A percentile compares a stretch with the other conserved stretches of the same genome.
phyloP scores from a whole-genome alignment of 2,113 vertebrate species.

The Pheucticus melanocephalus region DNA sequence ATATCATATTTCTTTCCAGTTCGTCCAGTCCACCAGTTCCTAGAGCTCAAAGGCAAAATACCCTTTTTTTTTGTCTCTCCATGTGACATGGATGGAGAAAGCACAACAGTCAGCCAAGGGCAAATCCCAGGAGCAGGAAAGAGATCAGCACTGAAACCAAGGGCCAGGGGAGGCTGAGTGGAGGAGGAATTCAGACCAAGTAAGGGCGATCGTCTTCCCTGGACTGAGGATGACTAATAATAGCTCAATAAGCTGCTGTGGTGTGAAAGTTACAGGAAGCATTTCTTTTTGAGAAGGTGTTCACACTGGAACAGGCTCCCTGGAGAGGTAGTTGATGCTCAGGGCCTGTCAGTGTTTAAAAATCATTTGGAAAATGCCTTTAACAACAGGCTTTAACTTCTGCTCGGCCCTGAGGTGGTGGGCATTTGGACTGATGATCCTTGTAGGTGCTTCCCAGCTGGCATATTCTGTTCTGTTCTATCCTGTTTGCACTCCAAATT shows the following conservation, averaged over 20 bases:
- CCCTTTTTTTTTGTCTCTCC: not conserved
- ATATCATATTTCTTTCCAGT: not conserved
- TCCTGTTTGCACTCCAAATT: not conserved
- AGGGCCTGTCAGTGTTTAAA: not conserved
- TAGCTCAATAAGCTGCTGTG: not conserved
- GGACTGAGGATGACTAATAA: rapidly evolving
- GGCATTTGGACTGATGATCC: not conserved
- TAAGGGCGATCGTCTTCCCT: not conserved
- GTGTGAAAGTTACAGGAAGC: not conserved
- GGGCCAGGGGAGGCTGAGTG: not conserved
- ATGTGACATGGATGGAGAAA: not conserved
- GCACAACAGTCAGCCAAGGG: not conserved
- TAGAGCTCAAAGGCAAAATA: not conserved
- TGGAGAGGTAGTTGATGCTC: no score
- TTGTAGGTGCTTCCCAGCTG: no score
- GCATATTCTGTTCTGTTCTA: not conserved
- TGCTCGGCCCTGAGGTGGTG: not conserved
- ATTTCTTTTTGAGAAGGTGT: not conserved
- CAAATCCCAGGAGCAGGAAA: not conserved
- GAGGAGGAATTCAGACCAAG: not conserved
- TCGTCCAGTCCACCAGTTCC: not conserved
- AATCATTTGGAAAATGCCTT: not conserved
- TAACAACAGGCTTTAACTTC: not conserved
- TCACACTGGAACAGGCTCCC: not conserved
- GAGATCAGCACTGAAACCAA: not conserved